A percentile compares a stretch with the other conserved stretches of the same genome.
Conservation (phyloP, 1,140 invertebrate genomes). For the Aphidius gifuensis region DNA sequence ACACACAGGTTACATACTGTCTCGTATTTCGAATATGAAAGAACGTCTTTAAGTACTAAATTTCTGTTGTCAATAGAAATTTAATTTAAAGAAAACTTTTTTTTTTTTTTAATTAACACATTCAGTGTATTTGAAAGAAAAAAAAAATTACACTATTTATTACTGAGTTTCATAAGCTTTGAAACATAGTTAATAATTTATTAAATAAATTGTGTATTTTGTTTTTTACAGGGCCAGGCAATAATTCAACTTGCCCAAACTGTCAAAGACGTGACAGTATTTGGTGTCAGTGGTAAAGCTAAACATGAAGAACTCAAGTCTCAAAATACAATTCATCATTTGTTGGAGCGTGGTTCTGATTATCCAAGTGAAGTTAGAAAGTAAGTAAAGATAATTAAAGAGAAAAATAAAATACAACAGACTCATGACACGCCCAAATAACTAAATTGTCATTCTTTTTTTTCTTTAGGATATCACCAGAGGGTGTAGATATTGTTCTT, state of each 20-base stretch:
- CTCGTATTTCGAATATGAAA: too few relatives aligned
- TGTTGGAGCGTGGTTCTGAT: conserved; percentile 73
- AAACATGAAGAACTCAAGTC: conserved; percentile 80
- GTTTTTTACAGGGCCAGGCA: conserved; percentile 70
- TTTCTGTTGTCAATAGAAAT: too few relatives aligned
- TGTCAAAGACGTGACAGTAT: conserved; percentile 76
- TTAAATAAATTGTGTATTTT: conserved; percentile 14
- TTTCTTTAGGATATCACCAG: conserved; percentile 62
- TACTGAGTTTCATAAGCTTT: too few relatives aligned
- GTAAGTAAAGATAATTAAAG: conserved; percentile 56
- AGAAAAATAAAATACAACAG: too few relatives aligned
- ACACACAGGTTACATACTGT: too few relatives aligned
- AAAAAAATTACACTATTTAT: too few relatives aligned
- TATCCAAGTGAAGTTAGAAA: conserved; percentile 82
- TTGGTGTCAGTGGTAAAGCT: conserved; percentile 79
- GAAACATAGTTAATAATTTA: too few relatives aligned
- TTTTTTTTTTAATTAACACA: too few relatives aligned
- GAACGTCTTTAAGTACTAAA: too few relatives aligned
- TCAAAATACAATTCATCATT: conserved; percentile 68
- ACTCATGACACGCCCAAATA: background rate
- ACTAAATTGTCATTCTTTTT: conserved; percentile 21
- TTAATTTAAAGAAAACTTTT: too few relatives aligned
- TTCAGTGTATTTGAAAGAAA: too few relatives aligned
- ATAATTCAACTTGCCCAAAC: conserved; percentile 78
- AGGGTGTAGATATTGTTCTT: conserved; percentile 83